A percentile compares a stretch with the other conserved stretches of the same genome.
Evolutionary conservation across 2,113 vertebrate genomes (phyloP).

Genomic region (Delphinus delphis): DNA sequence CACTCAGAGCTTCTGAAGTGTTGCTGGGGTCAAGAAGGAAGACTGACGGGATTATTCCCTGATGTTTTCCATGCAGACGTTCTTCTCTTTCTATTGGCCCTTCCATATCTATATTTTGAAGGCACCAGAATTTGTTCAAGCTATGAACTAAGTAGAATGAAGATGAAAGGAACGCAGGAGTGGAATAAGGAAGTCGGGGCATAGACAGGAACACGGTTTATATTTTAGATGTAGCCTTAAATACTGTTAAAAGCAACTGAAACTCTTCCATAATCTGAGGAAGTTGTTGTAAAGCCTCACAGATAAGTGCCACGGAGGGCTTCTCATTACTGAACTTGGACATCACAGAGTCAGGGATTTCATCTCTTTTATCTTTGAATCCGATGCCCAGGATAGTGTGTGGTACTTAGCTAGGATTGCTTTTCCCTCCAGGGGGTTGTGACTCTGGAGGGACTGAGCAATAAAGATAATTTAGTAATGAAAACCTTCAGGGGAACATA

Average conservation of each 20-base stretch:
- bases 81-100: background rate
- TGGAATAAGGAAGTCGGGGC: background rate
- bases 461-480: background rate
- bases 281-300: background rate
- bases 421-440: background rate
- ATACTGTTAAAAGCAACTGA: background rate
- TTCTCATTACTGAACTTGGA: background rate
- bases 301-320: background rate
- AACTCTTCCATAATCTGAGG: background rate
- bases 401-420: background rate
- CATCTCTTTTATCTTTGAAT: background rate
- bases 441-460: background rate
- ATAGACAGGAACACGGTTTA: background rate
- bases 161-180: background rate
- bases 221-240: background rate
- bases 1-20: background rate
- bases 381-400: background rate
- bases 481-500: conserved; percentile 14
- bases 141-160: background rate
- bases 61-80: background rate
- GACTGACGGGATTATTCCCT: background rate
- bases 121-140: background rate
- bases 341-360: background rate
- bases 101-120: accelerated
- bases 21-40: background rate